Base-by-base conservation (phyloP, 2,888 invertebrate genomes). In the Odontocolon sp. region DNA sequence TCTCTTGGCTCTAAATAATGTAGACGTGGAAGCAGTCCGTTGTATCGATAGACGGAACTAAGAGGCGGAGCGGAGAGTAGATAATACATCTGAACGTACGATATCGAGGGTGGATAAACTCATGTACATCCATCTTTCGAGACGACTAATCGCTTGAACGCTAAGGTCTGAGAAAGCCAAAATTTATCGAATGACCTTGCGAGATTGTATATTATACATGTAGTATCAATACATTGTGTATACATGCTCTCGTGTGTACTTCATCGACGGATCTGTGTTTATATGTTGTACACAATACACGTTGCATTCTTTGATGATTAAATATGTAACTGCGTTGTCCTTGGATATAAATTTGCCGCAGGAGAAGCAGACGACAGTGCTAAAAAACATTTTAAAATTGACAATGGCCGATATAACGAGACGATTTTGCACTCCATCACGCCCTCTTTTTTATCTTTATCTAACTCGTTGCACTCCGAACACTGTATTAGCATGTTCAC, bases 141-240 rank as follows among this genome's bases (percentile, higher is more conserved):
- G 61, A n/a, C n/a, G n/a, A 61, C 66, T 76, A 71, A 71, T 71
- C 67, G 76, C 66, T 47, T 28, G 52, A 67, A 14, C 67, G 56
- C 54, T 50, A 23, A 59, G 23, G 23, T 38, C 26, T 6, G 71
- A 76, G 70, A 76, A 67, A 71, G 40, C 47, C 47, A 2, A 31
- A 71, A 76, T 76, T 71, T 71, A 76, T 76, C 45, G 66, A 47
- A 71, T 61, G 76, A 56, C 66, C 71, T 71, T 71, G 61, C 38
- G 36, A 69, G 61, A 76, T 76, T 66, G 42, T 54, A 36, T 26
- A 42, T n/a, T 21, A 2, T n/a, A n/a, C n/a, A n/a, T n/a, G n/a
- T n/a, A n/a, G n/a, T n/a, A n/a, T n/a, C n/a, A n/a, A n/a, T n/a
- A n/a, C n/a, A n/a, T n/a, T n/a, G n/a, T n/a, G n/a, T n/a, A n/a